Evolutionary conservation across 2,797 vertebrate species (phyloP).

Genomic region (Gallinago stenura): DNA sequence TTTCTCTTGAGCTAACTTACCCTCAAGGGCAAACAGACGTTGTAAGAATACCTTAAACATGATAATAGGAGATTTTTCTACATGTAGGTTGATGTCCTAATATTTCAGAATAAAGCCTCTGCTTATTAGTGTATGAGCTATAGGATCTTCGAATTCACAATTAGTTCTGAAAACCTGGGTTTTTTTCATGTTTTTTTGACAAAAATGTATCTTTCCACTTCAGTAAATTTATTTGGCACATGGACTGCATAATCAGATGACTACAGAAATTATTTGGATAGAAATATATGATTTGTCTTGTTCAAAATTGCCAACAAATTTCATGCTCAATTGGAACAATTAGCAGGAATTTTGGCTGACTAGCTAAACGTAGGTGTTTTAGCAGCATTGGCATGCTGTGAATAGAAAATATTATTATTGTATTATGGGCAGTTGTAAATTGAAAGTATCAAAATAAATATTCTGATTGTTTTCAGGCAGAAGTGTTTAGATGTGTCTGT

Average conservation of each 20-base stretch:
- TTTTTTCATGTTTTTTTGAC: constrained; percentile 55
- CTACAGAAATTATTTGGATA: constrained; percentile 35
- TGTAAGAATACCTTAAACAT: not conserved
- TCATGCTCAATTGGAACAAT: constrained; percentile 45
- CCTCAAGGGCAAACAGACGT: not conserved
- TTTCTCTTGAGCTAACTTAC: not conserved
- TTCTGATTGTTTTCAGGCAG: constrained; percentile 49
- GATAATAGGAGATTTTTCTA: not conserved
- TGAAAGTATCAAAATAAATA: constrained; percentile 49
- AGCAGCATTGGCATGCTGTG: not conserved
- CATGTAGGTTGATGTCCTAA: not conserved
- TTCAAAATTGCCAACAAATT: constrained; percentile 55
- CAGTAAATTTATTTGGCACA: constrained; percentile 56
- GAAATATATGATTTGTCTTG: constrained; percentile 43
- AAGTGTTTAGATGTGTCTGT: constrained; percentile 12
- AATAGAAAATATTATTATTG: constrained; percentile 42
- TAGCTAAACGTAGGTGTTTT: constrained; percentile 58
- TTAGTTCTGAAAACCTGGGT: not conserved
- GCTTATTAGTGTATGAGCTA: not conserved
- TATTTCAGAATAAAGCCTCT: not conserved
- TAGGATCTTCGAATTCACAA: not conserved
- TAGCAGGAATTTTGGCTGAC: constrained; percentile 56
- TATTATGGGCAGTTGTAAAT: constrained; percentile 5
- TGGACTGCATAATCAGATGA: constrained; percentile 16
- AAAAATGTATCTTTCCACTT: constrained; percentile 75